Conservation (phyloP, 2,888 invertebrate genomes). For the Leucophenga montana region DNA sequence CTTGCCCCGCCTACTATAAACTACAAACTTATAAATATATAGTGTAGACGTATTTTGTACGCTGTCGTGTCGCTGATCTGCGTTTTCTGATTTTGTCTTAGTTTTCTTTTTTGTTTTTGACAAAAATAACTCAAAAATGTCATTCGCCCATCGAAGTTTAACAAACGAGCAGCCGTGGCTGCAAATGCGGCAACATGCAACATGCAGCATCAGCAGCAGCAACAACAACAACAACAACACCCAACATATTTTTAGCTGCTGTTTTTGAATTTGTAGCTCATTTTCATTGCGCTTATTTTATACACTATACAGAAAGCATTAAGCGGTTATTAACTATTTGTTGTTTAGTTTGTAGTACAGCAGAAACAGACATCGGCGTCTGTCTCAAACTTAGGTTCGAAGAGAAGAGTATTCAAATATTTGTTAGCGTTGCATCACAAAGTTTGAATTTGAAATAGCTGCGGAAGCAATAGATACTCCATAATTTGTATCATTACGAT, state of each 20-base stretch:
- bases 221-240: slow-evolving; percentile 47
- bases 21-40: too few species aligned
- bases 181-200: slow-evolving; percentile 21
- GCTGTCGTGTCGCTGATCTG: slow-evolving; percentile 1
- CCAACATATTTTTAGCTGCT: slow-evolving; percentile 56
- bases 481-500: too few species aligned
- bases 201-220: slow-evolving; percentile 27
- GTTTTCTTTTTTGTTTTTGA: slow-evolving; percentile 40
- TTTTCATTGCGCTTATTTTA: neutral
- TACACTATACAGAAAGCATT: neutral
- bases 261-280: slow-evolving; percentile 1
- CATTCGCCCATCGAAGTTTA: slow-evolving; percentile 69
- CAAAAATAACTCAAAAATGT: slow-evolving; percentile 68
- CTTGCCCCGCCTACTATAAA: neutral
- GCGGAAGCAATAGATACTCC: too few species aligned
- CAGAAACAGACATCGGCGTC: too few species aligned
- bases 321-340: neutral
- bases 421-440: too few species aligned
- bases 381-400: too few species aligned
- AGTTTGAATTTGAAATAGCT: too few species aligned
- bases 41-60: too few species aligned
- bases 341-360: too few species aligned
- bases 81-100: neutral
- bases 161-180: slow-evolving; percentile 58
- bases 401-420: too few species aligned